phyloP scores from a whole-genome alignment of 2,797 vertebrate genomes.

The Lateolabrax maculatus region DNA sequence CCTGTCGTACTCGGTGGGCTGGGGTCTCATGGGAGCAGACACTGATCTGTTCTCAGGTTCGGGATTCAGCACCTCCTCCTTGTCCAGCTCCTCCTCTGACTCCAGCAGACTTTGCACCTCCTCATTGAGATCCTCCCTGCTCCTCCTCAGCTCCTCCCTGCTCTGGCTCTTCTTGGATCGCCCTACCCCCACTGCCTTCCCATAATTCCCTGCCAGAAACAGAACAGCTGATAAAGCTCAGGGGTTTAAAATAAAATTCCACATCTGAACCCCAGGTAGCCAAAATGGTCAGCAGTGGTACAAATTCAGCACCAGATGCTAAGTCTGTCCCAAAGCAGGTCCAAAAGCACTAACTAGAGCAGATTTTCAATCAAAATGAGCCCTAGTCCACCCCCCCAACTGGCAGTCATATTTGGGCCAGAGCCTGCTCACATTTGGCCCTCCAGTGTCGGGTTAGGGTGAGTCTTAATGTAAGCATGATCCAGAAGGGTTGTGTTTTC shows the following conservation, averaged over 20 bases:
- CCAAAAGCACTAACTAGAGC: not conserved
- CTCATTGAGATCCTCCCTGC: constrained; percentile 73
- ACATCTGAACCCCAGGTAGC: not conserved
- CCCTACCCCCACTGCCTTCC: constrained; percentile 85
- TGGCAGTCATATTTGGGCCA: not conserved
- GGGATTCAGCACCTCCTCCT: constrained; percentile 70
- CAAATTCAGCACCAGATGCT: not conserved
- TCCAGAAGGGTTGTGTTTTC: not conserved
- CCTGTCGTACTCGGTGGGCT: constrained; percentile 90
- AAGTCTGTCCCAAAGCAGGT: no score
- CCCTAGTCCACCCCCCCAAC: not conserved
- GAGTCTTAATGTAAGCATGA: not conserved
- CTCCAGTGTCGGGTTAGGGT: not conserved
- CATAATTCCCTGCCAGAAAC: constrained; percentile 87
- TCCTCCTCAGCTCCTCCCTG: constrained; percentile 76
- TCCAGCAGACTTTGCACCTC: constrained; percentile 80
- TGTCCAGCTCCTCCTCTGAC: constrained; percentile 79
- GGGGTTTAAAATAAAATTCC: not conserved
- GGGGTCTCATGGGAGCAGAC: constrained; percentile 81
- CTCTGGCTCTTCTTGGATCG: constrained; percentile 79
- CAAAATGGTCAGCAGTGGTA: not conserved
- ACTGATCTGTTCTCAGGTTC: constrained; percentile 84
- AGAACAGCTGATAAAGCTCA: constrained; percentile 13
- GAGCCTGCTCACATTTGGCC: not conserved
- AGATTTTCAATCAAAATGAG: not conserved